Percentiles rank a stretch among this genome's conserved stretches.
Evolutionary conservation across 2,888 invertebrate genomes (phyloP).

Genomic region (Patella depressa): DNA sequence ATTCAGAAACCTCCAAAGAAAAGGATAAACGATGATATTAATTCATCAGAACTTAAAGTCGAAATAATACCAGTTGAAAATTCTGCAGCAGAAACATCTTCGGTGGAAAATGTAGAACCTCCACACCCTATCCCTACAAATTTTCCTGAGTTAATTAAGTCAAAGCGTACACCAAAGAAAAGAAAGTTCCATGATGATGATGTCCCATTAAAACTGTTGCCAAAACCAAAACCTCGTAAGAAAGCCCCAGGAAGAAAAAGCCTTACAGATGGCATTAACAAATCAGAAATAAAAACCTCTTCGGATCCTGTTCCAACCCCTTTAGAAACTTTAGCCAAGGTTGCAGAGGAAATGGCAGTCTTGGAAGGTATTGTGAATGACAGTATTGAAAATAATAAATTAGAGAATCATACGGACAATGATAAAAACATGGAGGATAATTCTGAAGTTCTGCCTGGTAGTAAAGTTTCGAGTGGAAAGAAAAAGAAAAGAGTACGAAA

Average conservation of each 20-base stretch:
- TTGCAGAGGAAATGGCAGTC: neutral
- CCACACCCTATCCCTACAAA: conserved; percentile 4
- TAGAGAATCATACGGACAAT: neutral
- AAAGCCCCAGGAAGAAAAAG: neutral
- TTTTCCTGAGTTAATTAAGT: conserved; percentile 3
- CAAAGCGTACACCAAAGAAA: conserved; percentile 24
- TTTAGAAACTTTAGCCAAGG: conserved; percentile 3
- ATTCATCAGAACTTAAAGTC: conserved; percentile 18
- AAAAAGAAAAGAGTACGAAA: conserved; percentile 18
- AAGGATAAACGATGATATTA: conserved; percentile 27
- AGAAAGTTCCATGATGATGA: conserved; percentile 13
- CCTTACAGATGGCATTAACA: neutral
- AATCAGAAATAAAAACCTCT: neutral
- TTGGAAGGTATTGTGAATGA: conserved; percentile 2
- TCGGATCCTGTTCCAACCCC: neutral
- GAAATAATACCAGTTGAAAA: conserved; percentile 12
- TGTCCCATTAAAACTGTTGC: neutral
- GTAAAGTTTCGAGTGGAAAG: neutral
- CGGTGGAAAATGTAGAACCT: neutral
- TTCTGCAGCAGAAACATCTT: neutral
- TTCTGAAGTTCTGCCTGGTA: neutral
- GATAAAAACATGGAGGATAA: neutral
- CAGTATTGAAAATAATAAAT: neutral
- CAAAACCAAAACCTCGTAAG: conserved; percentile 1
- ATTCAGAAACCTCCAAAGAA: conserved; percentile 32